Conservation (phyloP, 2,888 invertebrate species). For the Himalopsyche japonica region DNA sequence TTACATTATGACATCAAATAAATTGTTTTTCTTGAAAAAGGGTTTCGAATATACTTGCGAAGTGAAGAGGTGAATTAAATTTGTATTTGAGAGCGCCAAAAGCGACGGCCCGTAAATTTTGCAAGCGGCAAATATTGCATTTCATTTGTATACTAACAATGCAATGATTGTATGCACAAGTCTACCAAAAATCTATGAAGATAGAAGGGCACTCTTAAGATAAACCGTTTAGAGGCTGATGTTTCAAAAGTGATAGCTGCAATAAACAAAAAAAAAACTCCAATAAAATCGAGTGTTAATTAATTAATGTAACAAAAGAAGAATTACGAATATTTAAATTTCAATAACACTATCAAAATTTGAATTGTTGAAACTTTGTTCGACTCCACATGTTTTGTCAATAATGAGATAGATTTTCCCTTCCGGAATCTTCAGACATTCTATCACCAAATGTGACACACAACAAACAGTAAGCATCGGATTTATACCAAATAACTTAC, state of each 20-base stretch:
- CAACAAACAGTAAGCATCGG: too few relatives aligned
- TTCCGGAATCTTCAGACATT: too few relatives aligned
- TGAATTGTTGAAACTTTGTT: too few relatives aligned
- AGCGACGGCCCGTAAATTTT: not conserved
- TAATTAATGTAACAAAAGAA: too few relatives aligned
- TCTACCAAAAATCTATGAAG: not conserved
- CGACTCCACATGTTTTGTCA: too few relatives aligned
- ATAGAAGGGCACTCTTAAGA: slow-evolving; percentile 6
- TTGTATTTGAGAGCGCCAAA: not conserved
- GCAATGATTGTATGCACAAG: slow-evolving; percentile 13
- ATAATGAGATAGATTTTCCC: too few relatives aligned
- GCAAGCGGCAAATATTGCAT: not conserved
- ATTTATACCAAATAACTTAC: too few relatives aligned
- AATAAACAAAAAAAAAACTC: not conserved
- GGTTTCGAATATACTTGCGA: not conserved
- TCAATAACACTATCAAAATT: too few relatives aligned
- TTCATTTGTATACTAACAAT: not conserved
- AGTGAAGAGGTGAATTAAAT: not conserved
- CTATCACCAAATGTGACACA: too few relatives aligned
- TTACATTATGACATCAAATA: too few relatives aligned
- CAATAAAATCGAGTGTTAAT: too few relatives aligned
- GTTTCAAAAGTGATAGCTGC: not conserved
- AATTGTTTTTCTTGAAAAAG: not conserved
- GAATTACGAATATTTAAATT: too few relatives aligned
- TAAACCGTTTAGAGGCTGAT: not conserved